Conservation (phyloP, 2,113 vertebrate genomes). For the Lophura nycthemera region DNA sequence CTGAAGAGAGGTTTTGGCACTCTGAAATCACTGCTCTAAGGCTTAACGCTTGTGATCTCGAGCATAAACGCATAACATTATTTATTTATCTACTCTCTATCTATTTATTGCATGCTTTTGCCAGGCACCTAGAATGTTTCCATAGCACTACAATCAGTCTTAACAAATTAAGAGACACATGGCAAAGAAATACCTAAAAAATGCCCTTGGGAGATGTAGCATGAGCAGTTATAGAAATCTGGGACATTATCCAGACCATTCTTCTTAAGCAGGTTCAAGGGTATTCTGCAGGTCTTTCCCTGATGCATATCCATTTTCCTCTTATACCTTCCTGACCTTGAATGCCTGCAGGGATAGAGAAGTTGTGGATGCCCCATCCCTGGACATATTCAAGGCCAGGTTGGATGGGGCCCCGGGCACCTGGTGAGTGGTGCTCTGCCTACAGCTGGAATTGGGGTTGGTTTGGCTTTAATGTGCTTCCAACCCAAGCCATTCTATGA, state of each 20-base stretch:
- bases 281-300: not conserved
- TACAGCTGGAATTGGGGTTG: no score
- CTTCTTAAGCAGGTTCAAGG: not conserved
- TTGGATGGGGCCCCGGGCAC: no score
- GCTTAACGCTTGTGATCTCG: not conserved
- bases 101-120: not conserved
- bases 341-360: no score
- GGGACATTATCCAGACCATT: not conserved
- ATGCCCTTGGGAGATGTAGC: not conserved
- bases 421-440: no score
- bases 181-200: not conserved
- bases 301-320: not conserved
- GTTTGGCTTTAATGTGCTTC: no score
- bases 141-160: not conserved
- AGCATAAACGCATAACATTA: not conserved
- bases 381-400: no score
- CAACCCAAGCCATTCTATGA: no score
- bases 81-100: not conserved
- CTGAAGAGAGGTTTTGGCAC: not conserved
- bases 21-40: not conserved
- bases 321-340: not conserved
- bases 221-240: not conserved
- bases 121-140: not conserved
- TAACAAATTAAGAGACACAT: not conserved
- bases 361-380: no score